phyloP scores from a whole-genome alignment of 2,113 vertebrate species.

The Misgurnus mizolepis region DNA sequence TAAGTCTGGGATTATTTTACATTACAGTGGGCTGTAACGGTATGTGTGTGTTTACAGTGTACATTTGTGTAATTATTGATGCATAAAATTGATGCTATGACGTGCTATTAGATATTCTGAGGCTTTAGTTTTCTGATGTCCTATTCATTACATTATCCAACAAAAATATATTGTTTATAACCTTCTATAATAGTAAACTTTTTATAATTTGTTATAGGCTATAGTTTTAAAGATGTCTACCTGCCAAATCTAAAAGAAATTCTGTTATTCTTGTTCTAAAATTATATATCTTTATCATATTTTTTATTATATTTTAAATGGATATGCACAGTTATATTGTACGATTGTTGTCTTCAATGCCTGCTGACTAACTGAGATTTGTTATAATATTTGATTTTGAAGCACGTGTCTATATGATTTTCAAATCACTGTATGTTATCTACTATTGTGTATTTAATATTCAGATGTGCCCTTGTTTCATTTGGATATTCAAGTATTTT shows the following conservation, averaged over 20 bases:
- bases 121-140: background rate
- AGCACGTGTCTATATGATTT: background rate
- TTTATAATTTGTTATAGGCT: background rate
- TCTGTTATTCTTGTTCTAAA: background rate
- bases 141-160: background rate
- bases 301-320: background rate
- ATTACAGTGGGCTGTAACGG: background rate
- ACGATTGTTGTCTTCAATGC: background rate
- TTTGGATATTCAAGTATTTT: background rate
- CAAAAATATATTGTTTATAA: background rate
- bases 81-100: slow-evolving; percentile 5
- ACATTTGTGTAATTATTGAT: slow-evolving; percentile 20
- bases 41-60: background rate
- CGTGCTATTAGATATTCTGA: background rate
- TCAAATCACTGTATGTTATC: background rate
- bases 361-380: background rate
- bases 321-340: too few relatives aligned
- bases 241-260: background rate
- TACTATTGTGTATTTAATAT: background rate
- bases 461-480: background rate
- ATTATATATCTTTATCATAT: background rate
- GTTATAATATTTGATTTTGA: background rate
- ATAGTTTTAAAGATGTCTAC: background rate
- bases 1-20: slow-evolving; percentile 12
- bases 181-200: background rate